Percentiles rank a stretch among this genome's conserved stretches.
Evolutionary conservation across 1,140 invertebrate genomes (phyloP).

Genomic region (Heliconius eleuchia): DNA sequence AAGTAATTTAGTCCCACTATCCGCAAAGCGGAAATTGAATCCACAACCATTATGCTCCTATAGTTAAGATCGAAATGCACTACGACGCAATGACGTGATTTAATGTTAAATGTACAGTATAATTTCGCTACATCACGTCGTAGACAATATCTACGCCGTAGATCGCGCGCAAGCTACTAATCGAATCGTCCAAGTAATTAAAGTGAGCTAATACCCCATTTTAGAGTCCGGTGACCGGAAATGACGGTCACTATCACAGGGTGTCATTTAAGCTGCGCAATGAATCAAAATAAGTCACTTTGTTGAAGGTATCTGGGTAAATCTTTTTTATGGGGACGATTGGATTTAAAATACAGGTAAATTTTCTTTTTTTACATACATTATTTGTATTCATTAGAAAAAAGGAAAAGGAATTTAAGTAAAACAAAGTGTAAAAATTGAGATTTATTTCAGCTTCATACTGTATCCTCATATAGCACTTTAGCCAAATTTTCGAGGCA

Average conservation of each 20-base stretch:
- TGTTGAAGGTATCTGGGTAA: neutral
- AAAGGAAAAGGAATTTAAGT: too few relatives aligned
- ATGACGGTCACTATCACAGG: neutral
- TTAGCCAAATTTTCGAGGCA: too few relatives aligned
- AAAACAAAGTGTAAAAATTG: too few relatives aligned
- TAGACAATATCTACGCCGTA: neutral
- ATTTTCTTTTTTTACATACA: neutral
- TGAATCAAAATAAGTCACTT: neutral
- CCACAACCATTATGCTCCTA: neutral
- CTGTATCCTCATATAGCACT: too few relatives aligned
- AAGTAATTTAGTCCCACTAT: too few relatives aligned
- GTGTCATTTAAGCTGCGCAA: neutral
- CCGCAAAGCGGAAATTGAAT: neutral
- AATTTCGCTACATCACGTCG: conserved; percentile 5
- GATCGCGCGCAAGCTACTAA: neutral
- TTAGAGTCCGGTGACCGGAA: neutral
- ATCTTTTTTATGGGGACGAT: neutral
- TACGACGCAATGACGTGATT: neutral
- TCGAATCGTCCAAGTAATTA: conserved; percentile 1
- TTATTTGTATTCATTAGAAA: too few relatives aligned
- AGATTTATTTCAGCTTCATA: too few relatives aligned
- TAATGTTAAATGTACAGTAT: conserved; percentile 2
- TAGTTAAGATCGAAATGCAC: neutral
- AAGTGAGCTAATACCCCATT: conserved; percentile 1
- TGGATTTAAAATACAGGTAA: too few relatives aligned